Evolutionary conservation across 2,888 invertebrate species (phyloP).

Genomic region (Pristionchus mayeri): DNA sequence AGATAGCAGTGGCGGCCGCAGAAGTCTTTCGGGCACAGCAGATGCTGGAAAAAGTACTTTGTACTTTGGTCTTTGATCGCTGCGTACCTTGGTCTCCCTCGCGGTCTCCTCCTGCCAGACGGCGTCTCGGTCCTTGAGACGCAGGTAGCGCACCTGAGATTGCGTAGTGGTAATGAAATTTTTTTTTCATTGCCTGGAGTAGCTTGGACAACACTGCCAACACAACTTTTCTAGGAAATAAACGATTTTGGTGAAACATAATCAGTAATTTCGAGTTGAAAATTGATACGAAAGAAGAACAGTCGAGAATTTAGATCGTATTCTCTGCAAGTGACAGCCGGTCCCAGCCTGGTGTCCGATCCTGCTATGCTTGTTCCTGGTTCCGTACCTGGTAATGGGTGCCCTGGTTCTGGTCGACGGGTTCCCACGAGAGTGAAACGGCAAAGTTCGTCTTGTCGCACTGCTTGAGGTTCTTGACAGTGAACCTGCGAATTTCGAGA

Average conservation of each 20-base stretch:
- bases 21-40: conserved; percentile 73
- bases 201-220: too few species aligned
- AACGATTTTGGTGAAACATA: too few species aligned
- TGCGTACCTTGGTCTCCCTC: conserved; percentile 61
- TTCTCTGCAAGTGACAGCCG: too few species aligned
- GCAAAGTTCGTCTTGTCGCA: conserved; percentile 75
- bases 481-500: conserved; percentile 56
- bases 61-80: conserved; percentile 1
- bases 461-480: conserved; percentile 73
- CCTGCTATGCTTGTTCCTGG: too few species aligned
- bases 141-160: conserved; percentile 70
- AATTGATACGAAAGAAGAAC: too few species aligned
- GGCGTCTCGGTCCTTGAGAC: conserved; percentile 65
- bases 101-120: conserved; percentile 71
- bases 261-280: too few species aligned
- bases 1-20: conserved; percentile 76
- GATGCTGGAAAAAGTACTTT: conserved; percentile 48
- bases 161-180: neutral
- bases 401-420: conserved; percentile 71
- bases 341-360: neutral
- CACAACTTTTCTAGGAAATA: too few species aligned
- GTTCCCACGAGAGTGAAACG: conserved; percentile 75
- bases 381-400: conserved; percentile 71
- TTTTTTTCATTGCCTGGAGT: too few species aligned
- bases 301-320: too few species aligned